Base-by-base conservation (phyloP, 2,113 vertebrate species). In the Istiophorus platypterus region DNA sequence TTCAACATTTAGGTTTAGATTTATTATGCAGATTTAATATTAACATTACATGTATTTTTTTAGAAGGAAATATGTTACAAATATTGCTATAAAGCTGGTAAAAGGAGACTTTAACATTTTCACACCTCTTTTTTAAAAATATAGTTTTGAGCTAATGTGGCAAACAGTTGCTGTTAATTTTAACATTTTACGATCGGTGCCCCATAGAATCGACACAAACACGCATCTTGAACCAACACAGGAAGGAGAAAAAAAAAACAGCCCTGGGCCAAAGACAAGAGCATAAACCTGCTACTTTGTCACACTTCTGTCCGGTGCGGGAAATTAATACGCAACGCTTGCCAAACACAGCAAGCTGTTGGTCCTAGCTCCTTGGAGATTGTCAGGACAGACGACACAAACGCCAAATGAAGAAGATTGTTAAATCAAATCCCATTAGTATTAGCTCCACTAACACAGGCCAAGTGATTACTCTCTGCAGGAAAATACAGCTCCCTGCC, bases 311-410 rank as follows among this genome's bases (percentile, higher is more conserved):
- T 80, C 59, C 58, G 58, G 5, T 72, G 70, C 41, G 10, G 70
- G 56, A 87, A 85, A 66, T 78, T 0, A 51, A 86, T 80, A 29
- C 63, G 3, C 41, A 31, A 22, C 51, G 4, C 61, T 72, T 54
- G 85, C 85, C 86, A 85, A 87, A 41, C 11, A 10, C 62, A 11
- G 27, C 58, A 85, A 87, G 80, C 85, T 83, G 71, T 68, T 59
- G 41, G 18, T 27, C 66, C 41, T 39, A 31, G 73, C 63, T n/a
- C n/a, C n/a, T 34, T 56, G 45, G 78, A 72, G 70, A 57, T 31
- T 73, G 63, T 61, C 42, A 26, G 70, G 39, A 63, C n/a, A 42
- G 42, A 72, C 62, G 57, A 37, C 62, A 63, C 34, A 18, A 73
- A 65, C 2, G 57, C 59, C 79, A 87, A 74, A 75, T 70, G 39